phyloP scores from a whole-genome alignment of 1,140 invertebrate genomes.

The Drosophila neocordata region DNA sequence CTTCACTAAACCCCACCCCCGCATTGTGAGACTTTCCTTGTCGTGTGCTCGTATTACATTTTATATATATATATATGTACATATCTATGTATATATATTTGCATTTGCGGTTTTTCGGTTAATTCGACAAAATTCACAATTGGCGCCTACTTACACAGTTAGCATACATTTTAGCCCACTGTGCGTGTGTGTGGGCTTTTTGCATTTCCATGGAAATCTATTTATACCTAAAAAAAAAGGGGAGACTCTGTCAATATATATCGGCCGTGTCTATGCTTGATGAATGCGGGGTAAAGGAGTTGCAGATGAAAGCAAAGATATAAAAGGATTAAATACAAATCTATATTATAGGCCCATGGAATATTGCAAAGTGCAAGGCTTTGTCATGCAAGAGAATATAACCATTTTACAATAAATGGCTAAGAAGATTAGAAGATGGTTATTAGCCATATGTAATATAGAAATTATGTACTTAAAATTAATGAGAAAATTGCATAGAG shows the following conservation, averaged over 20 bases:
- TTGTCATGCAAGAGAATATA: not conserved
- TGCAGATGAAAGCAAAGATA: not conserved
- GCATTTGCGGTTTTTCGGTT: not conserved
- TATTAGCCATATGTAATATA: too few species aligned
- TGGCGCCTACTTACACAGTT: not conserved
- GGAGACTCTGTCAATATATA: not conserved
- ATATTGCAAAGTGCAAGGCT: not conserved
- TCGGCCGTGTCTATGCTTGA: not conserved
- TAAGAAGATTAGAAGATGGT: too few species aligned
- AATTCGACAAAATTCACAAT: not conserved
- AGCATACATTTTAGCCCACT: too few species aligned
- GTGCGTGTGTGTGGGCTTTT: not conserved
- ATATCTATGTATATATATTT: not conserved
- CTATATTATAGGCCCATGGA: too few species aligned
- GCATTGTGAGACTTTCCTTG: not conserved
- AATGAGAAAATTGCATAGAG: too few species aligned
- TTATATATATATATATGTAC: too few species aligned
- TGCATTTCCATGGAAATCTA: constrained; percentile 37
- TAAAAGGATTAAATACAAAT: constrained; percentile 10
- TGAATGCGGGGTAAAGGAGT: not conserved
- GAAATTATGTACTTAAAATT: too few species aligned
- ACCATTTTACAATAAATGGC: too few species aligned
- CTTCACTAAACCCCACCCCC: too few species aligned
- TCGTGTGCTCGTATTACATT: not conserved
- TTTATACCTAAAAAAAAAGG: constrained; percentile 6